Evolutionary conservation across 2,113 vertebrate genomes (phyloP).

Genomic region (Agapornis roseicollis): DNA sequence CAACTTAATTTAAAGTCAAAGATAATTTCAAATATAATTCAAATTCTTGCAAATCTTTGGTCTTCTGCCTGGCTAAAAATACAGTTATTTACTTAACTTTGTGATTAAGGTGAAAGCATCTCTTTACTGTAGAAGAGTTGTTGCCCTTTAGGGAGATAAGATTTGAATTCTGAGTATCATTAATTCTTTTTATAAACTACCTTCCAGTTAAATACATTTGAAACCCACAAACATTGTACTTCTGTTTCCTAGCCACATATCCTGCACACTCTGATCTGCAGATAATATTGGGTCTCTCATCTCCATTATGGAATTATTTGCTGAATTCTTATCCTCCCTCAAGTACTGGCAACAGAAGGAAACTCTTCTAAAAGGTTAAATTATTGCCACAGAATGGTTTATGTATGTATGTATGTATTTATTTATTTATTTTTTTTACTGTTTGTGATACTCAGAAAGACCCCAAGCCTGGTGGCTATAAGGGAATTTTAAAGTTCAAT

Average conservation of each 20-base stretch:
- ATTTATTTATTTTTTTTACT: background rate
- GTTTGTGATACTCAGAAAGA: background rate
- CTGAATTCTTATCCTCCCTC: background rate
- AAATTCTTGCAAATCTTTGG: background rate
- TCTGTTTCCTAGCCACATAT: background rate
- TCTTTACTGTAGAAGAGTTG: background rate
- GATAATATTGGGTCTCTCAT: background rate
- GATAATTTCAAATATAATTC: constrained; percentile 3
- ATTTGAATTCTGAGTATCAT: background rate
- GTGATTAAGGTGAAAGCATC: background rate
- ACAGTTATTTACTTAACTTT: constrained; percentile 10
- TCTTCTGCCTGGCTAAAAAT: background rate
- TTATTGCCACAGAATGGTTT: background rate
- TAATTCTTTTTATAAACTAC: background rate
- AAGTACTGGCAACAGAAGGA: background rate
- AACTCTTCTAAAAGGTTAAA: background rate
- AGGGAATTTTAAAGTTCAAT: background rate
- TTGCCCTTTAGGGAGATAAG: background rate
- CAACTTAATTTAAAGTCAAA: constrained; percentile 29
- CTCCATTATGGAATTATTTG: background rate
- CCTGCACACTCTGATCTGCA: background rate
- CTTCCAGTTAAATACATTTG: background rate
- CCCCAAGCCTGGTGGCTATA: background rate
- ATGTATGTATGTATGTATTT: too few relatives aligned
- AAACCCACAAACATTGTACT: background rate